Conservation (phyloP, 2,888 invertebrate genomes). For the Timema cristinae region DNA sequence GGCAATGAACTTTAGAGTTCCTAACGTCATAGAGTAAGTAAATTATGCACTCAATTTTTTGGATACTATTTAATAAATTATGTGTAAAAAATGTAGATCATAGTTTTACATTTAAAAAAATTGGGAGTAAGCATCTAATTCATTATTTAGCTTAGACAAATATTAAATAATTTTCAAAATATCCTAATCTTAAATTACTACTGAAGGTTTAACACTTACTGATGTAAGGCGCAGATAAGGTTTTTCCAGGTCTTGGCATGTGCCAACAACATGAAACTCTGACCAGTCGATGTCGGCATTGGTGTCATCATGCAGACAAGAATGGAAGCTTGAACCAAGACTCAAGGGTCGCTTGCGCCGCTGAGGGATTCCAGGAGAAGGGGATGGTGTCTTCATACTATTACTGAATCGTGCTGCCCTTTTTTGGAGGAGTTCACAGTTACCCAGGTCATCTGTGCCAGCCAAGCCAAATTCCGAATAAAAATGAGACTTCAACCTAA, state of each 20-base stretch:
- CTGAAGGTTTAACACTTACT: slow-evolving; percentile 42
- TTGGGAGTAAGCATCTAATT: not conserved
- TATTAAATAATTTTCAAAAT: slow-evolving; percentile 23
- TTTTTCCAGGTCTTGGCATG: slow-evolving; percentile 92
- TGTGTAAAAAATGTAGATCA: too few species aligned
- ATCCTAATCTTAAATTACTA: not conserved
- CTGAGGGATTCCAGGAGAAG: slow-evolving; percentile 17
- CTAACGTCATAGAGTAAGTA: too few species aligned
- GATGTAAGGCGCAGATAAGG: slow-evolving; percentile 89
- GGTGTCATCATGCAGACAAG: slow-evolving; percentile 52
- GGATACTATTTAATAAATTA: too few species aligned
- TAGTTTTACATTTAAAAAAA: too few species aligned
- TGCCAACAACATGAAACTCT: slow-evolving; percentile 89
- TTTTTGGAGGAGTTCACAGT: slow-evolving; percentile 76
- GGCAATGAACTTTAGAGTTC: too few species aligned
- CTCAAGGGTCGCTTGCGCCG: slow-evolving; percentile 25
- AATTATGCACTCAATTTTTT: too few species aligned
- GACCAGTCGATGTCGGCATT: slow-evolving; percentile 75
- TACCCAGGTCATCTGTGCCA: slow-evolving; percentile 53
- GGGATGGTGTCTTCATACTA: slow-evolving; percentile 36
- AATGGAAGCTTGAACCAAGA: slow-evolving; percentile 23
- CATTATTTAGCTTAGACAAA: not conserved
- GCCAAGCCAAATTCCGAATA: slow-evolving; percentile 62
- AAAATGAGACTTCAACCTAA: slow-evolving; percentile 53
- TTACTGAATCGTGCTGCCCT: slow-evolving; percentile 82